These are phyloP conservation scores for Parus major DNA, from an alignment of 2,113 vertebrate species.

Conservation along the genomic window DNA sequence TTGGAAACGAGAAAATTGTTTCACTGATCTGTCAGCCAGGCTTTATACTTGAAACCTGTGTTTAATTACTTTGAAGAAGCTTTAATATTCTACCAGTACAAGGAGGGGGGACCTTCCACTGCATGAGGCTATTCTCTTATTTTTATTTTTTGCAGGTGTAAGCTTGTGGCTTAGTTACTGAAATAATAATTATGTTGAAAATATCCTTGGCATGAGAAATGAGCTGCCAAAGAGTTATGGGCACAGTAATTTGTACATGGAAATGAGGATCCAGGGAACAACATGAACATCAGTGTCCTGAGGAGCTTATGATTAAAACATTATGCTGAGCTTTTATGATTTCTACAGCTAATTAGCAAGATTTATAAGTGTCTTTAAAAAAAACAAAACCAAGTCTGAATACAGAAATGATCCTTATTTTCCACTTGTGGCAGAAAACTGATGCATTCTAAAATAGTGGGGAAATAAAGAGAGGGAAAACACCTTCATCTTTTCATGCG, in stretches of 20 bases:
- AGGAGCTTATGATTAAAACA: conserved; percentile 65
- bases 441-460: background rate
- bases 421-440: conserved; percentile 34
- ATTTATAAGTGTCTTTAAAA: conserved; percentile 33
- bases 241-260: conserved; percentile 49
- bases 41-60: conserved; percentile 3
- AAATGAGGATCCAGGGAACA: conserved; percentile 47
- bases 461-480: background rate
- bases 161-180: conserved; percentile 35
- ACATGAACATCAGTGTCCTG: conserved; percentile 42
- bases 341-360: conserved; percentile 65
- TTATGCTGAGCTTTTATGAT: conserved; percentile 58
- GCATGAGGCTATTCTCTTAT: background rate
- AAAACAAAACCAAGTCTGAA: background rate
- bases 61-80: conserved; percentile 44
- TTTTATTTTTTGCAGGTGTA: conserved; percentile 57
- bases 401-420: conserved; percentile 29
- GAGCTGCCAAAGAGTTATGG: conserved; percentile 23
- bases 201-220: conserved; percentile 34
- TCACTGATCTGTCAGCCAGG: background rate
- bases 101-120: background rate
- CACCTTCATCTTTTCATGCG: background rate
- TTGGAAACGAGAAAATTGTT: conserved; percentile 9
- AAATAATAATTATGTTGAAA: conserved; percentile 51
- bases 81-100: background rate